Evolutionary conservation across 2,888 invertebrate species (phyloP).

Genomic region (Ichneumoninae sp.): DNA sequence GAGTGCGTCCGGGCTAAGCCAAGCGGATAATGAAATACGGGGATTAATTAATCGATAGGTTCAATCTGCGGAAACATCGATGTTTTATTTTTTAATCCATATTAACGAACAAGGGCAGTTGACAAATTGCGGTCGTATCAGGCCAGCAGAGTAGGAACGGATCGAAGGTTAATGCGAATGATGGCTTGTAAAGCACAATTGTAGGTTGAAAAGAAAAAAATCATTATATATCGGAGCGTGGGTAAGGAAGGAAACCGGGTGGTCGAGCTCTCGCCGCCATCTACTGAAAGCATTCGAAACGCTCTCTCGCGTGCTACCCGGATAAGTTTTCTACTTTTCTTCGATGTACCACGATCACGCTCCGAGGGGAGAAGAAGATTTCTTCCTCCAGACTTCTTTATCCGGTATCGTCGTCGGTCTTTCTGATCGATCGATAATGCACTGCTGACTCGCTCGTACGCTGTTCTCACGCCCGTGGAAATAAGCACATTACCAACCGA

Average conservation of each 20-base stretch:
- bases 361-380: neutral
- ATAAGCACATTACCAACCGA: neutral
- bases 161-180: constrained; percentile 12
- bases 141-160: neutral
- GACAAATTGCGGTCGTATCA: constrained; percentile 31
- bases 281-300: constrained; percentile 60
- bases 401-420: constrained; percentile 30
- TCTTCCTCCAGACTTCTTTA: constrained; percentile 51
- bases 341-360: constrained; percentile 22
- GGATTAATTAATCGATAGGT: constrained; percentile 59
- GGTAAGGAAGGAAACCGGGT: constrained; percentile 53
- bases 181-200: neutral
- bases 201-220: neutral
- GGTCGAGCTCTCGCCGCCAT: constrained; percentile 53
- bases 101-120: neutral
- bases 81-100: constrained; percentile 8
- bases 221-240: constrained; percentile 36
- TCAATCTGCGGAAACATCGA: constrained; percentile 1
- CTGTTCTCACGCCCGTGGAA: neutral
- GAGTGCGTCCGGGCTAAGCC: neutral
- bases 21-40: constrained; percentile 48
- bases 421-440: constrained; percentile 25
- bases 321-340: constrained; percentile 61
- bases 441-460: neutral
- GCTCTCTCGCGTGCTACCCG: constrained; percentile 38